Evolutionary conservation across 1,140 invertebrate species (phyloP), one percentile per base, ranked within the genome.

Genomic region (Streblospio benedicti): DNA sequence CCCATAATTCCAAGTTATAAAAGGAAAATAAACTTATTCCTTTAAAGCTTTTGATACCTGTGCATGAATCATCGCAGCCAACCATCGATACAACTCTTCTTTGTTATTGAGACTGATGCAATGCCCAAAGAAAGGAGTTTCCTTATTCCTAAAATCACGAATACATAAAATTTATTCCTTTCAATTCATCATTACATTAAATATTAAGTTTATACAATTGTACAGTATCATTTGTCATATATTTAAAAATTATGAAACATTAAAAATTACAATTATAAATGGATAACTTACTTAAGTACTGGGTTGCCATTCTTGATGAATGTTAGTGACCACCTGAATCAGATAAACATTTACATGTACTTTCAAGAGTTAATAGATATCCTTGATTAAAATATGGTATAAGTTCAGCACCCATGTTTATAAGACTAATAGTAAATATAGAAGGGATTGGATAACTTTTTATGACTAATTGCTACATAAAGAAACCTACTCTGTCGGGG

Each of bases 71-170:
- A 91, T 84, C 18, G 86, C 85, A 12, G 85, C 83, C 58, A 88
- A 81, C 87, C 88, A 90, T 56, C 83, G 83, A 6, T 87, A 81
- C 63, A 87, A 82, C 44, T 88, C 84, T 25, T 85, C 82, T 56
- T 84, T 84, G 25, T 85, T 84, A 23, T 81, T 83, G 53, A 87
- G 89, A 2, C 85, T 86, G 31, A 91, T 76, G 0, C 85, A 86
- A 62, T 84, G 83, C 1, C 89, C 89, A 73, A 91, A 90, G 75
- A 81, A 90, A 0, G 87, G 87, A 35, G 76, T 83, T 44, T 87
- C 86, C 73, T 86, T 88, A 28, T 81, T 85, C 70, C 88, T 88
- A 45, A 61, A 61, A 38, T 14, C 55, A 58, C n/a, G 65, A 41
- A 79, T 74, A 65, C 30, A 65, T 38, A 60, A 14, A 57, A 41